Conservation (phyloP, 2,797 vertebrate species). For the Emys orbicularis region DNA sequence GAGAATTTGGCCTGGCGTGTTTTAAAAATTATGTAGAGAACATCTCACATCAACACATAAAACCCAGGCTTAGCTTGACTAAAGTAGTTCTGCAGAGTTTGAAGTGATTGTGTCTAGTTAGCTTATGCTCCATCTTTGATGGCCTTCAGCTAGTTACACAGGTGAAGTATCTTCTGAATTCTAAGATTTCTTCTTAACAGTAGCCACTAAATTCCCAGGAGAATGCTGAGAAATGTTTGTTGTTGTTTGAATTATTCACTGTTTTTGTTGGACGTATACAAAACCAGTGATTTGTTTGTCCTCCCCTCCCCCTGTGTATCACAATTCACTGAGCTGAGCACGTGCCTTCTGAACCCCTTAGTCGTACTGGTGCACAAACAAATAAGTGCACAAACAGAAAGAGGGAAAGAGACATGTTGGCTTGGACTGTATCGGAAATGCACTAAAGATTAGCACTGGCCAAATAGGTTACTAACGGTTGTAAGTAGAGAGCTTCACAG, state of each 20-base stretch:
- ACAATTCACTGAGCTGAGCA: neutral
- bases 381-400: neutral
- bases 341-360: neutral
- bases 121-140: neutral
- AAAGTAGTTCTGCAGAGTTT: neutral
- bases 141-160: too few relatives aligned
- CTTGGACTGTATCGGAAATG: neutral
- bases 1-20: neutral
- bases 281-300: conserved; percentile 1
- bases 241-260: conserved; percentile 35
- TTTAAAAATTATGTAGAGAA: neutral
- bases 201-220: neutral
- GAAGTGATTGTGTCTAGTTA: neutral
- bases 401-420: neutral
- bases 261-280: conserved; percentile 50
- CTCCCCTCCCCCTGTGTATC: conserved; percentile 22
- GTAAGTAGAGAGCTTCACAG: neutral
- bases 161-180: neutral
- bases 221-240: conserved; percentile 44
- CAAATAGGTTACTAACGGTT: neutral
- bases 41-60: too few relatives aligned
- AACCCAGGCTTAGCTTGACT: neutral
- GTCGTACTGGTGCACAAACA: neutral
- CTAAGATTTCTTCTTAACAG: neutral
- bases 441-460: neutral